Evolutionary conservation across 2,113 vertebrate species (phyloP).

Genomic region (Pelusios castaneus): DNA sequence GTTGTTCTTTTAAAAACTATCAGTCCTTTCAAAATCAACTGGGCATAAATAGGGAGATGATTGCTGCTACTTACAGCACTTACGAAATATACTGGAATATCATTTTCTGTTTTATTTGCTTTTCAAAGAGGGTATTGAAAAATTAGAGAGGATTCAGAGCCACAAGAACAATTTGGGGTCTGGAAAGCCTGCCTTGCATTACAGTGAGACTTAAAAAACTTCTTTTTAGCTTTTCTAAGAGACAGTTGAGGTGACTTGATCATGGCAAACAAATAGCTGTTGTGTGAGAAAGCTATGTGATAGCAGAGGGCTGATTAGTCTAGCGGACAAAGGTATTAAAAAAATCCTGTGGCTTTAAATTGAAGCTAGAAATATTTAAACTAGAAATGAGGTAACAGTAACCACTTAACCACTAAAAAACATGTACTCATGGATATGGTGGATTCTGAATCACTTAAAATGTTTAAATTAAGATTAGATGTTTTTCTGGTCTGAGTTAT

Average conservation of each 20-base stretch:
- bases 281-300: not conserved
- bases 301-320: not conserved
- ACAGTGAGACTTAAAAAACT: not conserved
- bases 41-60: not conserved
- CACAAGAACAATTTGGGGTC: not conserved
- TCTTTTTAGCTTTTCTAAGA: not conserved
- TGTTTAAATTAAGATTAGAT: not conserved
- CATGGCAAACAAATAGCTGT: not conserved
- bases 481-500: not conserved
- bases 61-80: accelerated
- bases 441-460: not conserved
- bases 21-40: not conserved
- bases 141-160: not conserved
- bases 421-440: not conserved
- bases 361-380: not conserved
- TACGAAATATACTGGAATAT: not conserved
- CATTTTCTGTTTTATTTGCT: not conserved
- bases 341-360: not conserved
- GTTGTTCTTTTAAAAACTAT: not conserved
- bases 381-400: not conserved
- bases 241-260: not conserved
- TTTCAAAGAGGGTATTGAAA: not conserved
- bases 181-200: not conserved
- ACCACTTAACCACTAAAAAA: not conserved
- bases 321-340: not conserved